Conservation (phyloP, 2,888 invertebrate species). For the Acrobeloides nanus region DNA sequence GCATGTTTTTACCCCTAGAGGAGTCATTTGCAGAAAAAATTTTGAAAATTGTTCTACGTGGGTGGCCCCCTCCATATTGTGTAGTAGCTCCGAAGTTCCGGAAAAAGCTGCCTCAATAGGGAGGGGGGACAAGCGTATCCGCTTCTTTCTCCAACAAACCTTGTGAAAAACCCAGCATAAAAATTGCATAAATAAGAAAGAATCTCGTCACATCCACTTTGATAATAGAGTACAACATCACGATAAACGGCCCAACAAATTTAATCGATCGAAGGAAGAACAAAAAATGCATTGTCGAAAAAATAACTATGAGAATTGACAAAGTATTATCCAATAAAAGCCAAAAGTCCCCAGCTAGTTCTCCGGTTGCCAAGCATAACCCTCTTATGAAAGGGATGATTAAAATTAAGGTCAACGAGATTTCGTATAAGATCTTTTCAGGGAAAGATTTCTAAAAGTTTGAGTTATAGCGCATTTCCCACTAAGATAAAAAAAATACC, state of each 20-base stretch:
- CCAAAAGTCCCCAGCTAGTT: too few relatives aligned
- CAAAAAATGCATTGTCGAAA: constrained; percentile 89
- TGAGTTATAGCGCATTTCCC: too few relatives aligned
- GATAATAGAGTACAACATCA: constrained; percentile 97
- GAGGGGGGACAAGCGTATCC: too few relatives aligned
- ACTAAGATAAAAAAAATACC: too few relatives aligned
- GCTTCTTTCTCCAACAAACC: too few relatives aligned
- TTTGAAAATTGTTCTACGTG: too few relatives aligned
- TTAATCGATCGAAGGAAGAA: constrained; percentile 79
- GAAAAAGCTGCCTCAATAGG: too few relatives aligned
- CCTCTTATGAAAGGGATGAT: constrained; percentile 32
- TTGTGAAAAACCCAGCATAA: constrained; percentile 94
- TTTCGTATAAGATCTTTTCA: constrained; percentile 82
- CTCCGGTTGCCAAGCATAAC: constrained; percentile 40
- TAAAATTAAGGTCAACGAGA: constrained; percentile 71
- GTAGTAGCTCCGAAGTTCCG: too few relatives aligned
- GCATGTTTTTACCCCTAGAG: too few relatives aligned
- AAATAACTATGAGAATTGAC: constrained; percentile 84
- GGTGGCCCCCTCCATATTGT: too few relatives aligned
- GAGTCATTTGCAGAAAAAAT: too few relatives aligned
- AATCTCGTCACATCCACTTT: constrained; percentile 89
- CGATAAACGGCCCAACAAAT: constrained; percentile 90
- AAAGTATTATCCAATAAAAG: constrained; percentile 82
- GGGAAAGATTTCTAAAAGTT: constrained; percentile 82
- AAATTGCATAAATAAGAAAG: constrained; percentile 89